Evolutionary conservation across 2,797 vertebrate species (phyloP).

Genomic region (Erethizon dorsatum): DNA sequence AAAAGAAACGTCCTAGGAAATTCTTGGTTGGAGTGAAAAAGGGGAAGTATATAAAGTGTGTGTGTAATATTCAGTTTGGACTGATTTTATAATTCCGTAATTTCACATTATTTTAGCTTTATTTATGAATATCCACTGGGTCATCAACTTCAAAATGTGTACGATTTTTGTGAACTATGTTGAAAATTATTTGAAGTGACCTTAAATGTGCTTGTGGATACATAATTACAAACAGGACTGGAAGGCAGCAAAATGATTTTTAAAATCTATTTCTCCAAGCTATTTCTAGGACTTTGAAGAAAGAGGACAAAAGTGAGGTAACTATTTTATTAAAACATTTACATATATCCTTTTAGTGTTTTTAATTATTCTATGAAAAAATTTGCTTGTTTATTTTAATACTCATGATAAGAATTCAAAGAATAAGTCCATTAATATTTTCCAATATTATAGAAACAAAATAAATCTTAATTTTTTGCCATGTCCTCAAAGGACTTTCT

Average conservation of each 20-base stretch:
- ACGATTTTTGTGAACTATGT: background rate
- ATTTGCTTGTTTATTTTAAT: background rate
- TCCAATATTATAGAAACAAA: background rate
- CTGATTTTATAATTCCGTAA: background rate
- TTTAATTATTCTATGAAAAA: conserved; percentile 36
- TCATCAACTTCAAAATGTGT: conserved; percentile 29
- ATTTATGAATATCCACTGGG: background rate
- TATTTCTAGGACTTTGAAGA: conserved; percentile 37
- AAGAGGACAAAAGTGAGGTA: background rate
- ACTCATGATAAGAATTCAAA: background rate
- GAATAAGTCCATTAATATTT: background rate
- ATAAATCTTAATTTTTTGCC: background rate
- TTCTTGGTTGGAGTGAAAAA: conserved; percentile 8
- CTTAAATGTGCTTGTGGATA: conserved; percentile 20
- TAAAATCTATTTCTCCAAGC: background rate
- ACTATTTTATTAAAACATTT: background rate
- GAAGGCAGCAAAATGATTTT: conserved; percentile 17
- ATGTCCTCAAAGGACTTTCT: background rate
- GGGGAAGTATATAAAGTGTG: background rate
- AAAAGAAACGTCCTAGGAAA: conserved; percentile 2
- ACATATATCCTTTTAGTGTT: background rate
- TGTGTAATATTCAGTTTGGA: background rate
- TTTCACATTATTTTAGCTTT: conserved; percentile 16
- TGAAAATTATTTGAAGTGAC: conserved; percentile 46
- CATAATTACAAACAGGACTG: background rate